Conservation (phyloP, 92 coral and sea anemone species). For the Zoanthus sociatus region DNA sequence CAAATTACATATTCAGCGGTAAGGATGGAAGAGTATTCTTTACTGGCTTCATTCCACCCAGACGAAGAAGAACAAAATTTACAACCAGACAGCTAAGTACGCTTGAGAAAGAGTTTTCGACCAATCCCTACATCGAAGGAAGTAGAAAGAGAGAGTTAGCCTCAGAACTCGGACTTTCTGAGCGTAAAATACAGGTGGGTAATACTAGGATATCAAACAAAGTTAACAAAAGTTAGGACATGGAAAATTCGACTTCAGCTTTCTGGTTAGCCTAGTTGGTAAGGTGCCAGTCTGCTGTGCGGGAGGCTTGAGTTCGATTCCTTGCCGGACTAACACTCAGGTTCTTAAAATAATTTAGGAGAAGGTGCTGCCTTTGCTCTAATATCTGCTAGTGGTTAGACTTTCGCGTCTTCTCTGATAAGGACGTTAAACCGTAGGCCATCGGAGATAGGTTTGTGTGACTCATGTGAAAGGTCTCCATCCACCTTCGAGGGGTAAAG, state of each 20-base stretch:
- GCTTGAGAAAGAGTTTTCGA: conserved; percentile 14
- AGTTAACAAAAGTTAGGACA: not conserved
- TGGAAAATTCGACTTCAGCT: not conserved
- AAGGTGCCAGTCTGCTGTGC: no score
- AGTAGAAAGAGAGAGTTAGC: conserved; percentile 19
- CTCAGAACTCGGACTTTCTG: not conserved
- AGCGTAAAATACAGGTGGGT: conserved; percentile 22
- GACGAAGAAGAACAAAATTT: conserved; percentile 29
- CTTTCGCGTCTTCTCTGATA: no score
- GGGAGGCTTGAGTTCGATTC: no score
- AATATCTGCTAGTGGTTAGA: no score
- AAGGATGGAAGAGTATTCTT: conserved; percentile 7
- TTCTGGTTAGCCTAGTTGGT: no score
- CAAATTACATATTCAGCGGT: not conserved
- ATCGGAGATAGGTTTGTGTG: no score
- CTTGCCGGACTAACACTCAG: no score
- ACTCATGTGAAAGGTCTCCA: no score
- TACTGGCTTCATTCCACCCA: conserved; percentile 7
- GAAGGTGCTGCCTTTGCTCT: no score
- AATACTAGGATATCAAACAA: not conserved
- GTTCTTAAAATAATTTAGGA: no score
- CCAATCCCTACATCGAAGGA: conserved; percentile 23
- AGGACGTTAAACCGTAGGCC: no score
- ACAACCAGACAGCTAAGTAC: conserved; percentile 7
- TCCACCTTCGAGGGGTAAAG: no score